Conservation (phyloP, 2,113 vertebrate genomes). For the Sylvilagus bachmani region DNA sequence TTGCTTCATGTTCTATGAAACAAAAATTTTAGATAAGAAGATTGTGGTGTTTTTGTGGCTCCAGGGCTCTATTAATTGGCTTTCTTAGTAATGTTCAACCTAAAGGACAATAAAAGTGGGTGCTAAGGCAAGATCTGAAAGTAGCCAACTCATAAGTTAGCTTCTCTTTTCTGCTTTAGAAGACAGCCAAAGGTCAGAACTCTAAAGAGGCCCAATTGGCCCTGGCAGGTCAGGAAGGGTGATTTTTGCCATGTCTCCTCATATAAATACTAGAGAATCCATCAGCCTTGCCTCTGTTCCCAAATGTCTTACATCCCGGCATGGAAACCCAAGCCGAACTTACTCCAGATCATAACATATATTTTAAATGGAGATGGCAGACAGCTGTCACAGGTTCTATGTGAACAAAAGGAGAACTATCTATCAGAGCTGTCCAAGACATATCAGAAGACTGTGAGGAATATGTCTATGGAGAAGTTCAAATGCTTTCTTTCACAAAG, state of each 20-base stretch:
- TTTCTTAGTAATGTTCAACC: not conserved
- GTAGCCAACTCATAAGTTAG: not conserved
- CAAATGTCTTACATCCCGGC: not conserved
- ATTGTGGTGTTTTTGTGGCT: not conserved
- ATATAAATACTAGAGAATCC: not conserved
- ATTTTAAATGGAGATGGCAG: not conserved
- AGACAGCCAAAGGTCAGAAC: not conserved
- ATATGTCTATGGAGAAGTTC: not conserved
- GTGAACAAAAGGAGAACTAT: not conserved
- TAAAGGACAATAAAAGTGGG: conserved; percentile 9
- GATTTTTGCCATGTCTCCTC: not conserved
- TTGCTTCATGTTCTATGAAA: conserved; percentile 20
- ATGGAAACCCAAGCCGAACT: not conserved
- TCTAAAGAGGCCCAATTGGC: not conserved
- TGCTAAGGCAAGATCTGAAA: not conserved
- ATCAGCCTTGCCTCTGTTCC: not conserved
- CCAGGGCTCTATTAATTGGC: not conserved
- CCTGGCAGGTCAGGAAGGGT: not conserved
- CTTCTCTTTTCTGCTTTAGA: conserved; percentile 10
- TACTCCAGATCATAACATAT: not conserved
- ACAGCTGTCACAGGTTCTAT: not conserved
- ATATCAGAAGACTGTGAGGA: not conserved
- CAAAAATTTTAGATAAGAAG: conserved; percentile 5
- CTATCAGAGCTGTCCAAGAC: not conserved
- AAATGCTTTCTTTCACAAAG: not conserved